Evolutionary conservation across 2,797 vertebrate species (phyloP), one percentile per base, ranked within the genome.

Genomic region (Pelobates cultripes): DNA sequence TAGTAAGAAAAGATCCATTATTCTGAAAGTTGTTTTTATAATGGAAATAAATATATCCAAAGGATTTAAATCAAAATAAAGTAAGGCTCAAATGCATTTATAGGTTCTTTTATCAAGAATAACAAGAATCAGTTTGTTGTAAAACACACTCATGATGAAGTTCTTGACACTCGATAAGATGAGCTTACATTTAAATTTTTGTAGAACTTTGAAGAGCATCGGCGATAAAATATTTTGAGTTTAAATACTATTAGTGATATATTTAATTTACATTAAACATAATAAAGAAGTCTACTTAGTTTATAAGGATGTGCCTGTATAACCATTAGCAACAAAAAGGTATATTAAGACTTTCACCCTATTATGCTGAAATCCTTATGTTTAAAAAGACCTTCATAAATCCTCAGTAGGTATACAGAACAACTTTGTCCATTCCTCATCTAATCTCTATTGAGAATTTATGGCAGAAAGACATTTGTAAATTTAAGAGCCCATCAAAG

Each of bases 401-500:
- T 87, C 3, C 74, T 9, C 15, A 70, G 66, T 85, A 28, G 84
- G 84, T 85, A 28, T 75, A 84, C 53, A n/a, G 68, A 79, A 82
- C 47, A 61, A 5, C 75, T 76, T 17, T 83, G 70, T 87, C 66
- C 72, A 83, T 87, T 87, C 87, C 87, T 87, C 77, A 79, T 64
- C 74, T 86, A 86, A 85, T 86, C 69, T 86, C 88, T 85, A 87
- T 80, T 15, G 4, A 74, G 88, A 89, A 89, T 90, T 91, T 90
- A 90, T 82, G 86, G 73, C 80, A 87, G n/a, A 66, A 77, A 28
- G 69, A 86, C 86, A 88, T 91, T 90, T 87, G 80, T 87, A 89
- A 90, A 90, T 91, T 91, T 88, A 91, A 91, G 82, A 90, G 84
- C 73, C 87, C 84, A 89, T 91, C 90, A 90, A 91, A 91, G 81